A percentile compares a stretch with the other conserved stretches of the same genome.
Conservation (phyloP, 2,888 invertebrate species). For the Drosophila multiciliata region DNA sequence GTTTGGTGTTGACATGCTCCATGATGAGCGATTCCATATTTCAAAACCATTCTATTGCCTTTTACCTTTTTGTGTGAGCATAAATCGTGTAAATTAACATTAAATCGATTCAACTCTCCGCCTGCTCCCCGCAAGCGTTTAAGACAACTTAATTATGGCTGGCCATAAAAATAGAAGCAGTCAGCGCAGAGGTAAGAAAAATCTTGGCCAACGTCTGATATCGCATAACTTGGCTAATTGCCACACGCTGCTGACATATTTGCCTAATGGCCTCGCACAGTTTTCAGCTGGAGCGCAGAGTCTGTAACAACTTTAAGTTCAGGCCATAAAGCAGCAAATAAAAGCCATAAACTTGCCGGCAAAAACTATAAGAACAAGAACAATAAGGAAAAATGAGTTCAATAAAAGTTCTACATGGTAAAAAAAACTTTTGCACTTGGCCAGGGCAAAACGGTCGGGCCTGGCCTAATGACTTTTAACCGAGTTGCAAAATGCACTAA, state of each 20-base stretch:
- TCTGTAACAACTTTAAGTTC: conserved; percentile 65
- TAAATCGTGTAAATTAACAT: conserved; percentile 59
- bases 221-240: conserved; percentile 79
- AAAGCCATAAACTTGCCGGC: conserved; percentile 37
- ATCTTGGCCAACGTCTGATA: conserved; percentile 54
- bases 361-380: conserved; percentile 22
- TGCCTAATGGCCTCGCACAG: conserved; percentile 76
- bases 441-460: conserved; percentile 36
- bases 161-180: conserved; percentile 55
- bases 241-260: conserved; percentile 80
- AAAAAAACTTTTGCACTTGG: conserved; percentile 53
- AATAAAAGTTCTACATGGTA: conserved; percentile 67
- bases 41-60: conserved; percentile 27
- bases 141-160: conserved; percentile 68
- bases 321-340: conserved; percentile 60
- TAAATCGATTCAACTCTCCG: conserved; percentile 27
- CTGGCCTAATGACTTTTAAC: conserved; percentile 78
- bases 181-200: conserved; percentile 22
- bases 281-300: conserved; percentile 53
- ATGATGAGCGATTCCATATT: conserved; percentile 39
- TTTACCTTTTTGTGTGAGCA: conserved; percentile 41
- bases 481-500: conserved; percentile 65
- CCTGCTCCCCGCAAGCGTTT: conserved; percentile 15
- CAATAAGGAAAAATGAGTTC: conserved; percentile 57
- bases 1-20: conserved; percentile 9